These are phyloP conservation scores for Phrixothrix hirtus DNA, from an alignment of 2,888 invertebrate genomes.

Conservation along the genomic window DNA sequence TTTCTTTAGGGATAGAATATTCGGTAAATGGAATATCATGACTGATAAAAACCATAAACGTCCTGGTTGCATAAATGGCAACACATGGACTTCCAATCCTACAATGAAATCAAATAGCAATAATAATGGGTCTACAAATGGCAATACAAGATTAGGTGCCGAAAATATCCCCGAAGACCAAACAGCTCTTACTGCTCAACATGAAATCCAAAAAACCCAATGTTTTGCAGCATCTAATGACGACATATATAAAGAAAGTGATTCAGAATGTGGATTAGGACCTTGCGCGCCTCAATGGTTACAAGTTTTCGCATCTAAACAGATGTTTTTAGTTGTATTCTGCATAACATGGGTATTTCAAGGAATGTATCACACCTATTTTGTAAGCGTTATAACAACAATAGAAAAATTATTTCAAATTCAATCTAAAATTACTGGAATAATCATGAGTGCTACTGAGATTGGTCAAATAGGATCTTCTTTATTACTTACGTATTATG, in stretches of 20 bases:
- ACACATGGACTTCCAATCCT: slow-evolving; percentile 27
- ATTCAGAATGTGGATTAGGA: slow-evolving; percentile 78
- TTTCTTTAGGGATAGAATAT: slow-evolving; percentile 6
- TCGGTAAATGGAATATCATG: slow-evolving; percentile 3
- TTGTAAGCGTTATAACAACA: slow-evolving; percentile 91
- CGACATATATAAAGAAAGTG: slow-evolving; percentile 54
- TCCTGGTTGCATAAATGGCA: slow-evolving; percentile 10
- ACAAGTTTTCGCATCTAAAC: slow-evolving; percentile 81
- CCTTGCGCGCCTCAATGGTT: slow-evolving; percentile 76
- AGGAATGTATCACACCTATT: slow-evolving; percentile 94
- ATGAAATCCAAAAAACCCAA: slow-evolving; percentile 43
- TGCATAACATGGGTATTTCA: slow-evolving; percentile 83
- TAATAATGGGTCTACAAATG: slow-evolving; percentile 50
- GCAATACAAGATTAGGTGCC: slow-evolving; percentile 39
- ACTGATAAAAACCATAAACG: slow-evolving; percentile 9
- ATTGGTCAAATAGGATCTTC: slow-evolving; percentile 92
- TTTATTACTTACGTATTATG: slow-evolving; percentile 83
- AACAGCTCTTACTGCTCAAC: slow-evolving; percentile 47
- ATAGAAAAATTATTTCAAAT: slow-evolving; percentile 91
- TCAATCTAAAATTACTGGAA: slow-evolving; percentile 88
- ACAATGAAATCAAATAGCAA: slow-evolving; percentile 37
- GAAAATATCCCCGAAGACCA: slow-evolving; percentile 50
- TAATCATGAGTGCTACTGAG: slow-evolving; percentile 88
- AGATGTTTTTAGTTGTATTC: slow-evolving; percentile 86
- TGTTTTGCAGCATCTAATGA: slow-evolving; percentile 41